Evolutionary conservation across 1,140 invertebrate genomes (phyloP).

Genomic region (Temnothorax nylanderi): DNA sequence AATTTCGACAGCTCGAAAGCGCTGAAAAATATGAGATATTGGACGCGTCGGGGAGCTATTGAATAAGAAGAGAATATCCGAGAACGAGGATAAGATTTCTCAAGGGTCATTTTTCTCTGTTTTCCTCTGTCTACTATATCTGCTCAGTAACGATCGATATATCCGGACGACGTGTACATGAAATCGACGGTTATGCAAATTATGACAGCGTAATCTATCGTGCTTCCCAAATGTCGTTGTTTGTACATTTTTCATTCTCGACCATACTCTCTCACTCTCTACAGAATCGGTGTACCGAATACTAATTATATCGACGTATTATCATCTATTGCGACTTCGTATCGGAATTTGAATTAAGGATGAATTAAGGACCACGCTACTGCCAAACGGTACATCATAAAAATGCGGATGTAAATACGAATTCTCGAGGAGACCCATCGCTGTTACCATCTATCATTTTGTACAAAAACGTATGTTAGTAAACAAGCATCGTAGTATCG

Average conservation of each 20-base stretch:
- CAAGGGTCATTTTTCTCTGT: not conserved
- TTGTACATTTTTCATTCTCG: constrained; percentile 28
- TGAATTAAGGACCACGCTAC: constrained; percentile 11
- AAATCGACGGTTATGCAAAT: constrained; percentile 28
- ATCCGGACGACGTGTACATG: not conserved
- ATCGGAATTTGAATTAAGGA: constrained; percentile 4
- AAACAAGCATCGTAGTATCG: not conserved
- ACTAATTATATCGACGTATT: constrained; percentile 29
- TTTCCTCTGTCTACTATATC: constrained; percentile 11
- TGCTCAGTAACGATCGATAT: constrained; percentile 12
- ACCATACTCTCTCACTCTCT: not conserved
- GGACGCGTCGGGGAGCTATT: not conserved
- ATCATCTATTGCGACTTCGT: constrained; percentile 3
- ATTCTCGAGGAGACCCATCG: not conserved
- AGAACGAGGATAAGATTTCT: constrained; percentile 16
- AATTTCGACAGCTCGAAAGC: not conserved
- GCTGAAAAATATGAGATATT: constrained; percentile 9
- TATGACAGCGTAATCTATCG: constrained; percentile 22
- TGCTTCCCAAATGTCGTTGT: constrained; percentile 14
- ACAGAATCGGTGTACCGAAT: constrained; percentile 12
- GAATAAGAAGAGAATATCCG: constrained; percentile 6
- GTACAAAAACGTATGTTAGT: constrained; percentile 1
- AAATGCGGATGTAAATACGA: constrained; percentile 14
- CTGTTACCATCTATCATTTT: not conserved
- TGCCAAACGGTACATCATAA: constrained; percentile 8